These are phyloP conservation scores for Phaenicophaeus curvirostris DNA, from an alignment of 2,797 vertebrate species.

Conservation along the genomic window DNA sequence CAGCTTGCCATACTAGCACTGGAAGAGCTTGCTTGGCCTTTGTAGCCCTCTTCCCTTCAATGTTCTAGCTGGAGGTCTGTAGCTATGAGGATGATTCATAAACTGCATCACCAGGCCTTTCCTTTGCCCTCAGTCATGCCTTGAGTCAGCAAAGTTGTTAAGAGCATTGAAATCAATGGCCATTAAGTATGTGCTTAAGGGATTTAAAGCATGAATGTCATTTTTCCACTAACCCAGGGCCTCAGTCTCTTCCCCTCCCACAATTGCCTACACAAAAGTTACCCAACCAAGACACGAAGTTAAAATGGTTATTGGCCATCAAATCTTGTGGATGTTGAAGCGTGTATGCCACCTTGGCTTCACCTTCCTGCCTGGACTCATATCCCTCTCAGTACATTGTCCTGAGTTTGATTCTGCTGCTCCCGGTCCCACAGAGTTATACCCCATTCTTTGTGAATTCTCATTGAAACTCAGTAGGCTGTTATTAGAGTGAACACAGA, in stretches of 20 bases:
- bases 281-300: background rate
- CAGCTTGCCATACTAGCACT: background rate
- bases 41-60: background rate
- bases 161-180: background rate
- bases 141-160: constrained; percentile 7
- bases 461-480: background rate
- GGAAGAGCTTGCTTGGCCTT: background rate
- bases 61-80: background rate
- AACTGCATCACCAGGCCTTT: background rate
- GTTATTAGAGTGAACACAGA: background rate
- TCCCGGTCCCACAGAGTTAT: fast-evolving
- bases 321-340: background rate
- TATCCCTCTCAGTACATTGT: background rate
- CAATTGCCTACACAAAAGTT: background rate
- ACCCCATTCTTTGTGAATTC: background rate
- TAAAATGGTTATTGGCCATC: background rate
- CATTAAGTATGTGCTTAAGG: background rate
- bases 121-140: background rate
- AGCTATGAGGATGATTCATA: background rate
- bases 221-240: background rate
- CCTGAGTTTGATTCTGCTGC: background rate
- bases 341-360: background rate
- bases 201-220: constrained; percentile 7
- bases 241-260: background rate
- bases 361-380: background rate